Base-by-base conservation (phyloP, 2,888 invertebrate genomes). In the Aelia acuminata region DNA sequence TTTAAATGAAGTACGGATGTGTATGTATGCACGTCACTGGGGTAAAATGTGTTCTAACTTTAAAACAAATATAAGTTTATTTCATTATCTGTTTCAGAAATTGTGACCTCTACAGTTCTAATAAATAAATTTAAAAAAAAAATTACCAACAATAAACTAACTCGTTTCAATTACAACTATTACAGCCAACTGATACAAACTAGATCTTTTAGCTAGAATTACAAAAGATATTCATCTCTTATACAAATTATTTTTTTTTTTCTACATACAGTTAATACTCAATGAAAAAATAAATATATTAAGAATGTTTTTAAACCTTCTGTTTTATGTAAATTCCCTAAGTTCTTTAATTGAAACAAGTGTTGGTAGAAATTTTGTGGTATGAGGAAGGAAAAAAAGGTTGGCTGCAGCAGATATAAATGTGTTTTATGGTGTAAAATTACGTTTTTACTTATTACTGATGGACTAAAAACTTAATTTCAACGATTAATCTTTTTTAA, bases 11-110 rank as follows among this genome's bases (percentile, higher is more conserved):
- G 18, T 43, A n/a, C n/a, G 18, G 11, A n/a, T 39, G 80, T 80
- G 80, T 80, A 80, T n/a, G 80, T 80, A 80, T 39, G 80, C 80
- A 43, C 43, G 80, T 80, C n/a, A 18, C 43, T 39, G 43, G n/a
- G 43, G n/a, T 43, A 13, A 75, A 75, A 75, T 5, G 22, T 70
- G 18, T 70, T 70, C 31, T 70, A 31, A 35, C 18, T 70, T 31
- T 70, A 70, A 5, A 70, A 5, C 63, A 18, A 35, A 70, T 31
- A 35, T 35, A 70, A 70, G 63, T 70, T 70, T 7, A 18, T 35
- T 31, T 20, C 20, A 18, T 70, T 70, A 7, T 70, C 35, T 31
- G 63, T 18, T 31, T 31, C 18, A 63, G 31, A 63, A 63, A 63
- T 31, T 31, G 8, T 57, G 13, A 3, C 26, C 4, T 7, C 57